Conservation (phyloP, 2,888 invertebrate species). For the Lycia hirtaria region DNA sequence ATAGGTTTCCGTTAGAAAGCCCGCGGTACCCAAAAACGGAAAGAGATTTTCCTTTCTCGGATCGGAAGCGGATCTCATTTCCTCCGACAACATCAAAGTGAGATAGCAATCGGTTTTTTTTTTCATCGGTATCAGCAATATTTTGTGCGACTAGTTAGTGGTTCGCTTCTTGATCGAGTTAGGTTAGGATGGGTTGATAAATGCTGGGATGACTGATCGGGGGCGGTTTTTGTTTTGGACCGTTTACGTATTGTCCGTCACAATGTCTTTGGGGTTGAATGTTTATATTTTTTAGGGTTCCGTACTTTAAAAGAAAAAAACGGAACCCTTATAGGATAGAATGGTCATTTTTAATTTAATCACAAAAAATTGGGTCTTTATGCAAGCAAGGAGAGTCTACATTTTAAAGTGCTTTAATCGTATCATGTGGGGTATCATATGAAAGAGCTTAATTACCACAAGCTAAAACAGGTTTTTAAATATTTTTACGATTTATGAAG, state of each 20-base stretch:
- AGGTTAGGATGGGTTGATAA: constrained; percentile 51
- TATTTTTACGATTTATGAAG: too few species aligned
- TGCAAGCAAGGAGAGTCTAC: too few species aligned
- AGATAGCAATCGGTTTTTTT: constrained; percentile 79
- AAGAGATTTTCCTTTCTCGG: constrained; percentile 81
- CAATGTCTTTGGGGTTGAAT: too few species aligned
- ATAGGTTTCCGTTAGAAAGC: constrained; percentile 60
- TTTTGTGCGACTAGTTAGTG: constrained; percentile 75
- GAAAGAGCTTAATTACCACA: too few species aligned
- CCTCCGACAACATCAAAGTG: constrained; percentile 84
- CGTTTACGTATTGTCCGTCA: not conserved
- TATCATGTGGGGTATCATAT: too few species aligned
- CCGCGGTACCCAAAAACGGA: constrained; percentile 72
- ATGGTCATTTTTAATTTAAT: too few species aligned
- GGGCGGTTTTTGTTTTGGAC: not conserved
- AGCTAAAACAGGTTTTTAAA: too few species aligned
- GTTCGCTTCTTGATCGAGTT: constrained; percentile 54
- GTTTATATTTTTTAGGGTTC: too few species aligned
- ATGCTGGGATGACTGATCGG: constrained; percentile 37
- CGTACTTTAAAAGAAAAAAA: too few species aligned
- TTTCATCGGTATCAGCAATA: constrained; percentile 83
- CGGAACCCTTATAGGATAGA: too few species aligned
- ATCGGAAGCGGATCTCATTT: constrained; percentile 84
- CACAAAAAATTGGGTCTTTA: too few species aligned
- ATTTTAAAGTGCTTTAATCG: too few species aligned